Base-by-base conservation (phyloP, 2,888 invertebrate species). In the Cantharis lateralis region DNA sequence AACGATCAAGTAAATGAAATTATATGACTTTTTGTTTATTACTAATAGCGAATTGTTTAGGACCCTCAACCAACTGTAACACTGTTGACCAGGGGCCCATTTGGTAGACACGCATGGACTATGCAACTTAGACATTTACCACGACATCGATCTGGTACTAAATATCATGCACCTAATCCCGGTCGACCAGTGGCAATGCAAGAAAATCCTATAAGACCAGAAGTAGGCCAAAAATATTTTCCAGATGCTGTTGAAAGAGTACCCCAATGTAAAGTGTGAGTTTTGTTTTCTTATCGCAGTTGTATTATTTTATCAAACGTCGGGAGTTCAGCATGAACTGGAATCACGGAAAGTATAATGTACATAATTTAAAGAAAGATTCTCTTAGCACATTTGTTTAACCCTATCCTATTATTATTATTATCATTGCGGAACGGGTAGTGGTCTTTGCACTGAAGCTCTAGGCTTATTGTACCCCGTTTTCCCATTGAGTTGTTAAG, bases 51-150 rank as follows among this genome's bases (percentile, higher is more conserved):
- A 16, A 18, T 64, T 15, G n/a, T 76, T 16, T 92, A 95, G 91
- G 98, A 98, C 89, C 97, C 97, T 3, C 96, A 98, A 84, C 98
- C 98, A 0, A 97, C 97, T 0, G 94, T 98, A 15, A 93, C 93
- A 86, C 93, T 97, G 72, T 90, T 99, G 72, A 94, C 98, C 79
- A 92, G 98, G 1, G 96, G 97, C 75, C 96, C 97, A 0, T 98
- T 97, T 89, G 98, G 98, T 0, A 93, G 98, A 5, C 96, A 96
- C 89, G 96, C 97, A 16, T 99, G 98, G 98, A 95, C 95, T 10
- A 92, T 96, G 91, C 94, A 95, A 84, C 89, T 96, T 73, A 91
- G 98, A 62, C 97, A 98, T 86, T 90, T 96, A 77, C 96, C 98
- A 0, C 91, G 97, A 62, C 93, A 94, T 85, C 94, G 95, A 84